A percentile compares a stretch with the other conserved stretches of the same genome.
phyloP scores from a whole-genome alignment of 2,113 vertebrate species.

The Aspidoscelis tigris region DNA sequence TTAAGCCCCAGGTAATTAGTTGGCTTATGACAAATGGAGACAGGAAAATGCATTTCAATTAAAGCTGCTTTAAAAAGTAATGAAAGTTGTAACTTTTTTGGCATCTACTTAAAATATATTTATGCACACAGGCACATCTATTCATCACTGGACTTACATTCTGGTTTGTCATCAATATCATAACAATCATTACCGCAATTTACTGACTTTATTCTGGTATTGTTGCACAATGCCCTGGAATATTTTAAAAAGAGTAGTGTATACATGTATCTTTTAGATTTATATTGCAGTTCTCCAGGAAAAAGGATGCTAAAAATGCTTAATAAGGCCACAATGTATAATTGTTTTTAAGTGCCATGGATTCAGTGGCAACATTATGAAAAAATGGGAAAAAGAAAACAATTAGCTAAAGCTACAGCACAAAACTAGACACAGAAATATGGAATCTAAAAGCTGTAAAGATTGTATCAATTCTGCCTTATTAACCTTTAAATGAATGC shows the following conservation, averaged over 20 bases:
- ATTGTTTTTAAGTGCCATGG: neutral
- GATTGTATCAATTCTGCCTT: neutral
- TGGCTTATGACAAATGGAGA: neutral
- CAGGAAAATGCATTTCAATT: neutral
- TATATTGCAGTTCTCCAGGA: neutral
- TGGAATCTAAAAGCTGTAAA: slow-evolving; percentile 12
- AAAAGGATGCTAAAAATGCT: neutral
- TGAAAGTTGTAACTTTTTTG: neutral
- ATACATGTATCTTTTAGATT: neutral
- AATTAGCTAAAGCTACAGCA: neutral
- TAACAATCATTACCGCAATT: too few species aligned
- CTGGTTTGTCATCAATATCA: too few species aligned
- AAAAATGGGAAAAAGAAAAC: slow-evolving; percentile 4
- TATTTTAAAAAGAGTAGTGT: too few species aligned
- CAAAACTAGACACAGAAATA: slow-evolving; percentile 12
- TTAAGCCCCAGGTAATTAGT: neutral
- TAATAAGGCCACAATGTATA: neutral
- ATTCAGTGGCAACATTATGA: neutral
- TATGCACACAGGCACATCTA: too few species aligned
- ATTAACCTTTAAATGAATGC: neutral
- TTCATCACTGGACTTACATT: too few species aligned
- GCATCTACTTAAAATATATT: too few species aligned
- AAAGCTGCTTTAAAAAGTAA: slow-evolving; percentile 12
- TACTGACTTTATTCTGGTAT: too few species aligned
- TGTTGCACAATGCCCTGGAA: too few species aligned